Base-by-base conservation (phyloP, 2,888 invertebrate species). In the Poecilobothrus nobilitatus region DNA sequence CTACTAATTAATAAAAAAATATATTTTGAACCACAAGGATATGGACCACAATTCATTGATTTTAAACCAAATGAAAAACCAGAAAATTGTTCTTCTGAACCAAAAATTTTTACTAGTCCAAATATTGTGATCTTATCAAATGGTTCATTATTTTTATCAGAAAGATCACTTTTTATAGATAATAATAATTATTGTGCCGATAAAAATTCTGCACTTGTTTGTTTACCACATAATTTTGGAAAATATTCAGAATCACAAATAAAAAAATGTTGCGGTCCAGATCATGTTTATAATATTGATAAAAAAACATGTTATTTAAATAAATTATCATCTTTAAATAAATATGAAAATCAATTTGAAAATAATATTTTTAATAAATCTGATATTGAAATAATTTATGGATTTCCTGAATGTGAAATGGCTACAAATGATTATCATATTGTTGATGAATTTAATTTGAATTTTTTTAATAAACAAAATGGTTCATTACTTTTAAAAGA, bases 221-320 rank as follows among this genome's bases (percentile, higher is more conserved):
- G 91, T 78, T 76, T 80, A 41, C 78, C 82, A 41, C 76, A 78
- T 8, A 76, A 81, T 53, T 77, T 79, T 66, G 75, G 75, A 5
- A 73, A 75, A 9, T 76, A 76, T 61, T 72, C 74, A 68, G 71
- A 77, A 72, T 78, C 79, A 41, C 76, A 76, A 72, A 77, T 86
- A 62, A 83, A 84, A 76, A 90, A 91, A 80, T 93, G 93, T 76
- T 93, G 93, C 78, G 88, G 88, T 4, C 83, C 83, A 67, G 84
- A 85, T 66, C 87, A 86, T 10, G 85, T 84, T 67, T 91, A 86
- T 75, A 86, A 85, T 78, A 87, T 85, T 77, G 82, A 75, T 69
- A 83, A 80, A 76, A 83, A 76, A 78, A 84, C 83, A 72, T 87
- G 84, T 78, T 80, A 78, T 73, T 76, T 73, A 5, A 20, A 65